These are phyloP conservation scores for Caiman crocodilus DNA, from an alignment of 2,797 vertebrate genomes.

Conservation along the genomic window DNA sequence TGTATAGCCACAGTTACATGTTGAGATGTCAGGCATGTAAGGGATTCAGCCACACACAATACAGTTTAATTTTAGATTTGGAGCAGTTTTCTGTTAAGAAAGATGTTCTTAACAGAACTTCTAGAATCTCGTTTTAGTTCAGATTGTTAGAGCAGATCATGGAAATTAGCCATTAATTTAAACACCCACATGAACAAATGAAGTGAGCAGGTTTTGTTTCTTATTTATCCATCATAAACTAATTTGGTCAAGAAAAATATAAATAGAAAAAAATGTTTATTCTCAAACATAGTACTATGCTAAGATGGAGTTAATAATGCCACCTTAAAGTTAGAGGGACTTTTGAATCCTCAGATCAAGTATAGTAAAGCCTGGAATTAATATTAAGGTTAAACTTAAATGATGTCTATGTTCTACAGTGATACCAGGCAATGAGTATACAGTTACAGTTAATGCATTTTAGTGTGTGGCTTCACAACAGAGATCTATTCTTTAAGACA, in stretches of 20 bases:
- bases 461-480: background rate
- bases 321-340: background rate
- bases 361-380: background rate
- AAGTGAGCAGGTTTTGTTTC: conserved; percentile 17
- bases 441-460: background rate
- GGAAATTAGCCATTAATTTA: background rate
- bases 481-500: background rate
- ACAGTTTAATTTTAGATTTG: no score
- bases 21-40: background rate
- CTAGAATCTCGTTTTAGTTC: no score
- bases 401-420: no score
- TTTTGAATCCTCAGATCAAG: background rate
- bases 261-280: background rate
- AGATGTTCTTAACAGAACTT: no score
- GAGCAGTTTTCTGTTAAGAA: no score
- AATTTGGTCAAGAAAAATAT: background rate
- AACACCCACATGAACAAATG: background rate
- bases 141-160: no score
- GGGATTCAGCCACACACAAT: background rate
- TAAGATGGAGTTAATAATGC: background rate
- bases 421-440: no score
- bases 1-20: fast-evolving
- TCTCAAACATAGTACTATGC: background rate
- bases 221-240: background rate
- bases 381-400: background rate